Percentiles rank a stretch among this genome's conserved stretches.
Conservation (phyloP, 2,888 invertebrate genomes). For the Rhamphomyia laevipes region DNA sequence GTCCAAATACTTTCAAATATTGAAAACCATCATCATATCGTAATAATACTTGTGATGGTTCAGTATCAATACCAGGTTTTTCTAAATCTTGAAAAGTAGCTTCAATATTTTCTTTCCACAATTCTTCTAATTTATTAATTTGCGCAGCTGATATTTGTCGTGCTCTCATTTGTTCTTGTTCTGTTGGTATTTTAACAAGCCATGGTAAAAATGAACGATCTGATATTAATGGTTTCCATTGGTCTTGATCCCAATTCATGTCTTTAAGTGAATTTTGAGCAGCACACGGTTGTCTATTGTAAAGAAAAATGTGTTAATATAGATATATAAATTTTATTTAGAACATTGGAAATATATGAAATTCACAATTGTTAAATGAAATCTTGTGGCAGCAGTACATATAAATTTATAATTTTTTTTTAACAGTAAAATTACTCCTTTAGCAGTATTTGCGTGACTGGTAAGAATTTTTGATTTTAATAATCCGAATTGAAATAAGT, state of each 20-base stretch:
- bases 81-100: conserved; percentile 97
- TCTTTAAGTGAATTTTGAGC: conserved; percentile 94
- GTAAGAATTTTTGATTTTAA: too few species aligned
- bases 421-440: too few species aligned
- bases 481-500: too few species aligned
- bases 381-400: too few species aligned
- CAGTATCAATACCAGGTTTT: conserved; percentile 95
- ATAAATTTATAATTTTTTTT: too few species aligned
- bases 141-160: conserved; percentile 95
- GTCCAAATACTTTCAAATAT: conserved; percentile 96
- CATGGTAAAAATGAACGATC: conserved; percentile 94
- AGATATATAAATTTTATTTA: neutral
- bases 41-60: conserved; percentile 68
- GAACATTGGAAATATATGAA: too few species aligned
- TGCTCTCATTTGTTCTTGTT: conserved; percentile 90
- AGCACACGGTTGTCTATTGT: conserved; percentile 79
- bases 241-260: conserved; percentile 99
- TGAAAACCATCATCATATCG: conserved; percentile 98
- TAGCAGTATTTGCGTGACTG: too few species aligned
- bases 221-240: conserved; percentile 96
- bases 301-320: neutral
- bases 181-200: conserved; percentile 95
- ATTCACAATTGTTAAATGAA: too few species aligned
- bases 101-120: conserved; percentile 98
- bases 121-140: conserved; percentile 93